A percentile compares a stretch with the other conserved stretches of the same genome.
Evolutionary conservation across 2,797 vertebrate species (phyloP).

Genomic region (Hyperoplus immaculatus): DNA sequence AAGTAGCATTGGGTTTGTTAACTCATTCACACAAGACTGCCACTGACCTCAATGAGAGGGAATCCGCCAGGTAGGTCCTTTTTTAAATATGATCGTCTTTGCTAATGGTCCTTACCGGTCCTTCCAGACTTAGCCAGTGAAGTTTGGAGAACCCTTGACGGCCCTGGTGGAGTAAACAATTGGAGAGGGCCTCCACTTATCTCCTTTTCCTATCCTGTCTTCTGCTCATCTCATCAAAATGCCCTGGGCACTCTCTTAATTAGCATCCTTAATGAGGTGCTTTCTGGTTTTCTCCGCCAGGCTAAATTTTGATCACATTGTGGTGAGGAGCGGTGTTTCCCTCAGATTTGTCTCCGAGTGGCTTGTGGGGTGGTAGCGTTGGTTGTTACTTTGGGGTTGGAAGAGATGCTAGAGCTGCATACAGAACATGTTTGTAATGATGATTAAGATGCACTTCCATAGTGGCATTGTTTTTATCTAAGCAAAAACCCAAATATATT

Average conservation of each 20-base stretch:
- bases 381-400: neutral
- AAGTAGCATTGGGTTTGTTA: conserved; percentile 61
- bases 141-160: conserved; percentile 78
- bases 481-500: no score
- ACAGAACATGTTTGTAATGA: neutral
- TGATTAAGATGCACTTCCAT: no score
- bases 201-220: conserved; percentile 60
- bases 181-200: conserved; percentile 63
- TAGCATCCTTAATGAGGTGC: conserved; percentile 79
- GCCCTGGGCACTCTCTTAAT: conserved; percentile 77
- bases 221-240: conserved; percentile 60
- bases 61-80: conserved; percentile 61
- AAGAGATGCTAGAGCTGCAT: conserved; percentile 11
- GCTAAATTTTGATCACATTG: conserved; percentile 74
- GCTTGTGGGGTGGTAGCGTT: conserved; percentile 14
- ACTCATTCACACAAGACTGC: conserved; percentile 56
- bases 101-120: conserved; percentile 69
- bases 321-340: conserved; percentile 40
- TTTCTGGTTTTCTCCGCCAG: conserved; percentile 65
- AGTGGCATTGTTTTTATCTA: no score
- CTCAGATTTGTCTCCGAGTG: conserved; percentile 47
- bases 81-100: conserved; percentile 42
- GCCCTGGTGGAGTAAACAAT: conserved; percentile 40
- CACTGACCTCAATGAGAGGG: conserved; percentile 59
- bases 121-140: conserved; percentile 47